A percentile compares a stretch with the other conserved stretches of the same genome.
Conservation (phyloP, 1,140 invertebrate species). For the Sminthurinus signatus region DNA sequence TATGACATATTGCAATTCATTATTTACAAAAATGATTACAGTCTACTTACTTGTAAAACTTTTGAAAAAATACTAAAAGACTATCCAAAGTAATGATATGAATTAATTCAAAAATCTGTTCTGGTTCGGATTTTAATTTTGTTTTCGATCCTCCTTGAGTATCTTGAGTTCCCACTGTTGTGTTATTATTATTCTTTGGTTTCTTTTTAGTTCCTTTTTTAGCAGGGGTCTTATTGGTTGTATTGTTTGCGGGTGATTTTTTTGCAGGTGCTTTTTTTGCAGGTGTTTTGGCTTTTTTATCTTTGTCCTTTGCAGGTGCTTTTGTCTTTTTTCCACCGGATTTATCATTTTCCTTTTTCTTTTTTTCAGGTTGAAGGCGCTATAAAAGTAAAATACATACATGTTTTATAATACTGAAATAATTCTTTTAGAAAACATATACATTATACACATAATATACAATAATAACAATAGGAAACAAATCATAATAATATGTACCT, state of each 20-base stretch:
- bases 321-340: neutral
- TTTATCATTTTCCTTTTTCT: conserved; percentile 7
- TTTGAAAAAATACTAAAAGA: conserved; percentile 7
- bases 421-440: too few relatives aligned
- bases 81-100: conserved; percentile 28
- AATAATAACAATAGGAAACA: neutral
- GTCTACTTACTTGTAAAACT: too few relatives aligned
- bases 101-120: neutral
- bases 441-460: too few relatives aligned
- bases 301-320: neutral
- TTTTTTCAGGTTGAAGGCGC: neutral
- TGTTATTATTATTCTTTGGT: neutral
- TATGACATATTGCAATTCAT: too few relatives aligned
- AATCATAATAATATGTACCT: neutral
- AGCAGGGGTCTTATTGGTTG: neutral
- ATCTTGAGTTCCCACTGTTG: neutral
- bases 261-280: conserved; percentile 12
- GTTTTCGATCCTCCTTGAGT: neutral
- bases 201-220: conserved; percentile 1
- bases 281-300: conserved; percentile 2
- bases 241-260: conserved; percentile 8
- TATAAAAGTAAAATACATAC: too few relatives aligned
- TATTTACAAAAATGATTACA: too few relatives aligned
- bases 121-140: neutral
- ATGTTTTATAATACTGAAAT: too few relatives aligned